These are phyloP conservation scores for Physocephala rufipes DNA, from an alignment of 2,888 invertebrate species.

Conservation along the genomic window DNA sequence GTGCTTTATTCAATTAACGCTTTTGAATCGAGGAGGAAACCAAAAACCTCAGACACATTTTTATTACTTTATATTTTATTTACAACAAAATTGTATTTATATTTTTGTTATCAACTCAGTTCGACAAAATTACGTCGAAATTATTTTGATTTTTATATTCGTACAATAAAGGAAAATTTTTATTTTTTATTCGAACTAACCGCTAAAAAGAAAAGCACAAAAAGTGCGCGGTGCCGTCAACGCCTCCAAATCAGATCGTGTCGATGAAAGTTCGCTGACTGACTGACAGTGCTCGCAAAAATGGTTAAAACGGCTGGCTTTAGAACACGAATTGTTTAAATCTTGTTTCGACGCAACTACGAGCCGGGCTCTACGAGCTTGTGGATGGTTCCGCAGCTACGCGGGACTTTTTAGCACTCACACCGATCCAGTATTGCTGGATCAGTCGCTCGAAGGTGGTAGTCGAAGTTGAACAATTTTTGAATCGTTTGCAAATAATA, in stretches of 20 bases:
- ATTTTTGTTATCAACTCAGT: background rate
- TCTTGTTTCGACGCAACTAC: background rate
- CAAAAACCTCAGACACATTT: too few relatives aligned
- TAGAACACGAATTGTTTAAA: conserved; percentile 28
- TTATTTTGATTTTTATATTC: background rate
- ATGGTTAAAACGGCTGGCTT: conserved; percentile 53
- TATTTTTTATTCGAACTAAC: background rate
- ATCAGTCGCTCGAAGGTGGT: conserved; percentile 53
- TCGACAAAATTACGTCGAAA: conserved; percentile 17
- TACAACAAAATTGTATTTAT: too few relatives aligned
- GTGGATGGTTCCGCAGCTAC: background rate
- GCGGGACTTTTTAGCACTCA: conserved; percentile 9
- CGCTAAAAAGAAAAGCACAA: background rate
- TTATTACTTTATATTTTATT: too few relatives aligned
- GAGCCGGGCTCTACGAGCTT: background rate
- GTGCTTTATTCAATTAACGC: background rate
- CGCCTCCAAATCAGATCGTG: conserved; percentile 22
- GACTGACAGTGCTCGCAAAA: conserved; percentile 47
- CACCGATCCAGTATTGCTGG: conserved; percentile 29
- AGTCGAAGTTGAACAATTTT: conserved; percentile 43
- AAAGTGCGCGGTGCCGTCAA: background rate
- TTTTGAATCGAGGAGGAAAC: background rate
- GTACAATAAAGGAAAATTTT: conserved; percentile 9
- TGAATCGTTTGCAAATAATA: background rate
- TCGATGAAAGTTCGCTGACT: conserved; percentile 4